A percentile compares a stretch with the other conserved stretches of the same genome.
These are phyloP conservation scores for Nematopogon swammerdamellus DNA, from an alignment of 2,888 invertebrate species.

Conservation along the genomic window DNA sequence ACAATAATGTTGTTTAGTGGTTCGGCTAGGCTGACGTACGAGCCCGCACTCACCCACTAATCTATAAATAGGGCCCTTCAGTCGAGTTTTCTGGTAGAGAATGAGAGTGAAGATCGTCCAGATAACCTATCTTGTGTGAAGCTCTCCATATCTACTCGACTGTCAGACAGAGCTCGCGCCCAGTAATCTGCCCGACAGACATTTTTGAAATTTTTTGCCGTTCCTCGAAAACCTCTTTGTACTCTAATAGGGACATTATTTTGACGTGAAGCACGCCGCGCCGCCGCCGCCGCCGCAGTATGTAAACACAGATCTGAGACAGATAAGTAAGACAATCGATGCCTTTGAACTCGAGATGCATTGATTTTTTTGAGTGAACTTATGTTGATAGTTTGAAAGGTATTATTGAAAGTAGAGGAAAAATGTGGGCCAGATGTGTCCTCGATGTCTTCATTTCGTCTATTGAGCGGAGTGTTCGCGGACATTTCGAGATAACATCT, in stretches of 20 bases:
- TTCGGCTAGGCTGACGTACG: constrained; percentile 4
- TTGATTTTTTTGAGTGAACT: background rate
- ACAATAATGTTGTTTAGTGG: too few relatives aligned
- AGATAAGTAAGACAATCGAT: constrained; percentile 48
- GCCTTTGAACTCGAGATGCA: background rate
- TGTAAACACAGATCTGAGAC: constrained; percentile 52
- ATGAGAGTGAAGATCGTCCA: constrained; percentile 44
- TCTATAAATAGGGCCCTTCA: constrained; percentile 53
- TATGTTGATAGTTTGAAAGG: background rate
- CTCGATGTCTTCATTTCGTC: background rate
- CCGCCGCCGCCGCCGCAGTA: too few relatives aligned
- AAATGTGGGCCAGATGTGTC: background rate
- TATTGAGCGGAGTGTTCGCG: background rate
- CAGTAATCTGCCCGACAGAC: constrained; percentile 44
- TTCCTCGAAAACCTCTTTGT: constrained; percentile 47
- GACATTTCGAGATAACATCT: background rate
- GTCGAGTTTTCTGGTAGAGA: constrained; percentile 51
- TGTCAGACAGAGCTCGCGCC: constrained; percentile 52
- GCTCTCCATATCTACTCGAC: constrained; percentile 54
- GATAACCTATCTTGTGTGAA: constrained; percentile 53
- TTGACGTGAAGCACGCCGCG: constrained; percentile 47
- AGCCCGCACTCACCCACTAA: constrained; percentile 34
- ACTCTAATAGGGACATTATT: constrained; percentile 53
- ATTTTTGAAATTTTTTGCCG: constrained; percentile 49
- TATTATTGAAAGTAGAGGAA: background rate